Evolutionary conservation across 2,113 vertebrate genomes (phyloP).

Genomic region (Chiloscyllium plagiosum): DNA sequence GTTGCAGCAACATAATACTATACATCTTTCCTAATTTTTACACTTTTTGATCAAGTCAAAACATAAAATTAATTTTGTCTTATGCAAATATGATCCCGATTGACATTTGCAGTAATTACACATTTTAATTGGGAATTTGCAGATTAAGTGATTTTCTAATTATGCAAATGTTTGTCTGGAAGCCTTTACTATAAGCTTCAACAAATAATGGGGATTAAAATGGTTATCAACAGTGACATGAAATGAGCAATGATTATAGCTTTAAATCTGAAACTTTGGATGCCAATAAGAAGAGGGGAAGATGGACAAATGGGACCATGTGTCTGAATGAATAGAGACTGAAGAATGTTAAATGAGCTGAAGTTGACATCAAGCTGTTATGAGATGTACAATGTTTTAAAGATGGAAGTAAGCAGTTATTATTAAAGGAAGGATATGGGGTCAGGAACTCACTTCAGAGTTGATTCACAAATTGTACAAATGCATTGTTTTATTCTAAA

Average conservation of each 20-base stretch:
- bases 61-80: conserved; percentile 11
- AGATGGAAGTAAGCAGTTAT: not conserved
- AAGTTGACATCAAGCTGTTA: not conserved
- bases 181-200: not conserved
- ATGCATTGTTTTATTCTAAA: not conserved
- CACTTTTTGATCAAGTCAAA: not conserved
- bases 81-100: conserved; percentile 7
- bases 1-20: conserved; percentile 1
- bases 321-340: not conserved
- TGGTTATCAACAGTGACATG: not conserved
- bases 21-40: not conserved
- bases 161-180: not conserved
- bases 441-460: not conserved
- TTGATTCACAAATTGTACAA: not conserved
- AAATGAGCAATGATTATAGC: not conserved
- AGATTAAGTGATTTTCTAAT: conserved; percentile 16
- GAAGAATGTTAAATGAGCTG: not conserved
- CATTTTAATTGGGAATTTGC: conserved; percentile 26
- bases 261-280: not conserved
- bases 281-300: not conserved
- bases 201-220: not conserved
- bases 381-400: not conserved
- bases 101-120: not conserved
- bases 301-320: too few relatives aligned
- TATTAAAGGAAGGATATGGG: not conserved